A percentile compares a stretch with the other conserved stretches of the same genome.
These are phyloP conservation scores for Sus cebifrons DNA, from an alignment of 2,797 vertebrate genomes.

Conservation along the genomic window DNA sequence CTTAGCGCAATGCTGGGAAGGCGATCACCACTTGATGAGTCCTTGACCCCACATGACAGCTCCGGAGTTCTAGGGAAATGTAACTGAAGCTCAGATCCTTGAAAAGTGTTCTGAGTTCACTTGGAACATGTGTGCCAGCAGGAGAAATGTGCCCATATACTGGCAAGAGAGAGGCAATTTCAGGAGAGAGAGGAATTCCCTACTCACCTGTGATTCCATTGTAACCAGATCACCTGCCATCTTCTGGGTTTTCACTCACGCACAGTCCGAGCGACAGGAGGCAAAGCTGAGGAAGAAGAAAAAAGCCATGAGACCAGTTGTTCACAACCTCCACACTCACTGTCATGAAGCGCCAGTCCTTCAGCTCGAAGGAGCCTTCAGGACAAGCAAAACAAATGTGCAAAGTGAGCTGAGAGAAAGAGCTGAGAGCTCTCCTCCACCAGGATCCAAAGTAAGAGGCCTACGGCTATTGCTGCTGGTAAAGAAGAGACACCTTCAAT, in stretches of 20 bases:
- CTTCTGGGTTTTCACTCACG: constrained; percentile 22
- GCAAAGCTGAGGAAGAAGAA: constrained; percentile 46
- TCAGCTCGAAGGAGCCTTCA: background rate
- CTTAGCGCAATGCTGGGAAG: background rate
- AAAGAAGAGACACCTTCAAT: background rate
- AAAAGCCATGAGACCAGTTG: background rate
- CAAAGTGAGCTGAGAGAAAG: rapidly evolving
- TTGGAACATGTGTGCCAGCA: background rate
- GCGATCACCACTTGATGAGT: background rate
- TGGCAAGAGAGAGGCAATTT: background rate
- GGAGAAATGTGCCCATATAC: background rate
- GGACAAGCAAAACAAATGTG: background rate
- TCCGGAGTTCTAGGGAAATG: background rate
- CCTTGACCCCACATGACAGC: background rate
- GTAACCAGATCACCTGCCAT: background rate
- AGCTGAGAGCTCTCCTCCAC: background rate
- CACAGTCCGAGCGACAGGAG: background rate
- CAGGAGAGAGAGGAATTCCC: background rate
- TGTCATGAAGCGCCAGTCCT: background rate
- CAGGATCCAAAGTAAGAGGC: background rate
- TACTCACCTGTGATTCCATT: constrained; percentile 53
- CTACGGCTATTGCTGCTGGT: background rate
- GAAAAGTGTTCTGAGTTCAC: background rate
- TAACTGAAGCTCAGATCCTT: background rate
- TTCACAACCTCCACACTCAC: background rate